Conservation (phyloP, 2,113 vertebrate species). For the Ailuropoda melanoleuca region DNA sequence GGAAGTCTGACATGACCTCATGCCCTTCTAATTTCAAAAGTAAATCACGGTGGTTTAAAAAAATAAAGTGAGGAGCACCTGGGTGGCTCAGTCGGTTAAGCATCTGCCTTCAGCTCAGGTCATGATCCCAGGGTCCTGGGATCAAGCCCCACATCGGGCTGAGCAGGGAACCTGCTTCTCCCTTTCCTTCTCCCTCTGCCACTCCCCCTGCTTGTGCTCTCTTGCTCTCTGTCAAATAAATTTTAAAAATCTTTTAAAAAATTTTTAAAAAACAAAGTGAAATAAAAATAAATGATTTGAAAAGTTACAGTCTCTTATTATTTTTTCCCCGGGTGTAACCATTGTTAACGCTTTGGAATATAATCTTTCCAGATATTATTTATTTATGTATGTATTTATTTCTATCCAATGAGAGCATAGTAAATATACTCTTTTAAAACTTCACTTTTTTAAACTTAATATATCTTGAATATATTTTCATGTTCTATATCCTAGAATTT, state of each 20-base stretch:
- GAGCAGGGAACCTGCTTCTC: too few relatives aligned
- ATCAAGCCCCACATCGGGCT: too few relatives aligned
- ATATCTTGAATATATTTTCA: not conserved
- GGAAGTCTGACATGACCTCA: not conserved
- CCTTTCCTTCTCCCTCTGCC: too few relatives aligned
- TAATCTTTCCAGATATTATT: not conserved
- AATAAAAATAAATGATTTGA: not conserved
- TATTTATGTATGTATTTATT: not conserved
- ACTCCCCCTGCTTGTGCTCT: too few relatives aligned
- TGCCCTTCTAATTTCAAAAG: not conserved
- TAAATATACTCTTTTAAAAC: not conserved
- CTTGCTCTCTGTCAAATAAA: too few relatives aligned
- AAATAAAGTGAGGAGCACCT: not conserved
- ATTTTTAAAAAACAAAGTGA: not conserved
- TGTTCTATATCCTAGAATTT: not conserved
- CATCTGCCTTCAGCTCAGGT: too few relatives aligned
- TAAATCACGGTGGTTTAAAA: not conserved
- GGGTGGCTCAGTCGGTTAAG: too few relatives aligned
- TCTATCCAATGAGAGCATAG: not conserved
- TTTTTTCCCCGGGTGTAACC: not conserved
- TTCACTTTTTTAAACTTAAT: not conserved
- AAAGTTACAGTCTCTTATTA: not conserved
- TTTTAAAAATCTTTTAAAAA: too few relatives aligned
- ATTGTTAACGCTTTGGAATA: not conserved
- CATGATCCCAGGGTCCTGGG: too few relatives aligned